Conservation (phyloP, 2,888 invertebrate species). For the Lordiphosa andalusiaca region DNA sequence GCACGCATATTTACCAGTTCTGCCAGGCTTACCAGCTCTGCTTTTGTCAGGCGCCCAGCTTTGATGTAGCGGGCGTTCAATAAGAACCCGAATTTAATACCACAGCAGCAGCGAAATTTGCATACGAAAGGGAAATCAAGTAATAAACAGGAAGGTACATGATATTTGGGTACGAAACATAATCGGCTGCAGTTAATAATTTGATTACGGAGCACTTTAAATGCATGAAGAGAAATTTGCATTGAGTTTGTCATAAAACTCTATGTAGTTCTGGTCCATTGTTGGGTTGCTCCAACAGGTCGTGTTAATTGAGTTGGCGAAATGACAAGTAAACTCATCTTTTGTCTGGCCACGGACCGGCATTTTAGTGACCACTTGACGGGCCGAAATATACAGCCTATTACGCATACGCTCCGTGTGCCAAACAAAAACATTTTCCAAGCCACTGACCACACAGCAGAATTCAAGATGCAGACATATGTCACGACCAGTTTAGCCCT, state of each 20-base stretch:
- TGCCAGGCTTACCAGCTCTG: constrained; percentile 18
- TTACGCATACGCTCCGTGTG: constrained; percentile 65
- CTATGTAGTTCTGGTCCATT: constrained; percentile 19
- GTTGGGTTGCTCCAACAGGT: constrained; percentile 36
- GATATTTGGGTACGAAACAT: constrained; percentile 14
- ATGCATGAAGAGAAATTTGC: constrained; percentile 32
- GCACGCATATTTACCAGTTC: constrained; percentile 29
- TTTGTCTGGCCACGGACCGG: constrained; percentile 45
- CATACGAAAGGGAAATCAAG: constrained; percentile 27
- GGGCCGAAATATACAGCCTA: constrained; percentile 42
- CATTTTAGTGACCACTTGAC: constrained; percentile 32
- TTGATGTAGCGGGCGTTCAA: constrained; percentile 53
- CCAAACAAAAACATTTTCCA: constrained; percentile 50
- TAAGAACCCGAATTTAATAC: constrained; percentile 44
- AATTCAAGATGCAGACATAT: constrained; percentile 13
- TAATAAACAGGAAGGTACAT: constrained; percentile 16
- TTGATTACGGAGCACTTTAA: constrained; percentile 14
- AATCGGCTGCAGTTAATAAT: neutral
- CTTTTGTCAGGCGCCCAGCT: constrained; percentile 40
- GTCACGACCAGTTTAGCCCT: constrained; percentile 5
- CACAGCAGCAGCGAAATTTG: constrained; percentile 32
- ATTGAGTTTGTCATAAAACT: no score
- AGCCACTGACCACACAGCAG: constrained; percentile 26
- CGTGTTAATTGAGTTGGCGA: constrained; percentile 66
- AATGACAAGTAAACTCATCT: constrained; percentile 43